These are phyloP conservation scores for Agrypnus murinus DNA, from an alignment of 2,888 invertebrate genomes.

Conservation along the genomic window DNA sequence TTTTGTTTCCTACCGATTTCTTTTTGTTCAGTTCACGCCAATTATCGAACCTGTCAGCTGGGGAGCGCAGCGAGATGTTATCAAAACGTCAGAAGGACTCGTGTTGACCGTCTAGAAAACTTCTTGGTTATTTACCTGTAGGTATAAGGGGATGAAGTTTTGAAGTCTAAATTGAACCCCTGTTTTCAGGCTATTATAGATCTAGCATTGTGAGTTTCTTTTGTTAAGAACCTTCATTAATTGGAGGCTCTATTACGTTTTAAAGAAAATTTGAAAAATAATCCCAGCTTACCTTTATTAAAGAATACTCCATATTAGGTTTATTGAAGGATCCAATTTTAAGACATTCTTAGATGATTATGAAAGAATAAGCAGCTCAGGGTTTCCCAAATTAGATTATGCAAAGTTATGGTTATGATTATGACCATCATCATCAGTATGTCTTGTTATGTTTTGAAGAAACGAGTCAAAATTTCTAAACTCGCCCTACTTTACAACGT, in stretches of 20 bases:
- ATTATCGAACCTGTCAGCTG: constrained; percentile 66
- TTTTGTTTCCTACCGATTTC: constrained; percentile 58
- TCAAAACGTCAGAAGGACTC: constrained; percentile 51
- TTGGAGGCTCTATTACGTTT: constrained; percentile 44
- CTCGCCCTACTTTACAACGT: no score
- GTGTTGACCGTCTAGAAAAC: constrained; percentile 43
- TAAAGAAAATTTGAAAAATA: constrained; percentile 14
- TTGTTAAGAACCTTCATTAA: constrained; percentile 42
- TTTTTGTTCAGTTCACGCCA: constrained; percentile 63
- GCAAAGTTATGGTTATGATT: no score
- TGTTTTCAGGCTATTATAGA: constrained; percentile 14
- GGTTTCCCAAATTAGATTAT: no score
- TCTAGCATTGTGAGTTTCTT: constrained; percentile 31
- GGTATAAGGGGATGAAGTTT: constrained; percentile 33
- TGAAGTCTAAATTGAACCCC: constrained; percentile 43
- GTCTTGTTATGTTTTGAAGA: no score
- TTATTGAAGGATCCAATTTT: no score
- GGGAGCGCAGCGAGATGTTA: constrained; percentile 57
- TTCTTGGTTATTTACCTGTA: constrained; percentile 40
- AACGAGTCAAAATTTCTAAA: no score
- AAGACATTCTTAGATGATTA: no score
- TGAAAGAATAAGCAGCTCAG: no score
- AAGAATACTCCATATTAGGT: background rate
- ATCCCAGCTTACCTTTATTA: constrained; percentile 20
- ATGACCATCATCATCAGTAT: no score